Evolutionary conservation across 2,797 vertebrate genomes (phyloP).

Genomic region (Sylvilagus floridanus): DNA sequence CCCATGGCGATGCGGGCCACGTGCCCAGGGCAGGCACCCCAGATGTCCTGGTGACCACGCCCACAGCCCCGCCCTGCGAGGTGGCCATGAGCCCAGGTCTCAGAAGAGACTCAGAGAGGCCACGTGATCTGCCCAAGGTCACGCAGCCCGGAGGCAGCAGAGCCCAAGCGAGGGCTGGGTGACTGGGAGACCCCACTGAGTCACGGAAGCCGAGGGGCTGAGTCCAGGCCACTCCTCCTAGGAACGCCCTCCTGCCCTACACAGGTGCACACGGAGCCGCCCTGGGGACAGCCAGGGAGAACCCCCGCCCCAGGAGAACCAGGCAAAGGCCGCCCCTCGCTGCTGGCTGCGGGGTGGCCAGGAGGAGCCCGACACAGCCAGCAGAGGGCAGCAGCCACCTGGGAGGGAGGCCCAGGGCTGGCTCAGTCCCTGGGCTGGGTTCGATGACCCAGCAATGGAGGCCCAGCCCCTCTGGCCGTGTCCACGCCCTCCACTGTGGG

Average conservation of each 20-base stretch:
- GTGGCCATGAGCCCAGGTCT: no score
- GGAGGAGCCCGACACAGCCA: background rate
- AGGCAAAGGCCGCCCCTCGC: background rate
- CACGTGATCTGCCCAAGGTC: background rate
- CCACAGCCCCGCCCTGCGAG: no score
- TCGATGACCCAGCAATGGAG: no score
- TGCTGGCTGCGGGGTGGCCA: no score
- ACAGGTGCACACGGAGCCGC: background rate
- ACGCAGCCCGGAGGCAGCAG: background rate
- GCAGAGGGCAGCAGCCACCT: constrained; percentile 84
- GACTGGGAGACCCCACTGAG: background rate
- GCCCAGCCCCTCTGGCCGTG: no score
- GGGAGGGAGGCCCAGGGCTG: background rate
- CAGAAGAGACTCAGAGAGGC: background rate
- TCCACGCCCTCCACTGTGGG: background rate
- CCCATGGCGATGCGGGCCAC: fast-evolving
- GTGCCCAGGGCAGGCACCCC: fast-evolving
- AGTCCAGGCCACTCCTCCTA: fast-evolving
- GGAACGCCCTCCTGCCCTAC: background rate
- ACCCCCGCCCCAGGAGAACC: background rate
- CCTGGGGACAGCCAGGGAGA: background rate
- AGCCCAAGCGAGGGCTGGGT: background rate
- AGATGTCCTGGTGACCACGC: background rate
- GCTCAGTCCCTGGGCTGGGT: no score
- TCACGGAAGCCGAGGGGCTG: background rate